A percentile compares a stretch with the other conserved stretches of the same genome.
These are phyloP conservation scores for Panthera tigris DNA, from an alignment of 2,113 vertebrate genomes.

Conservation along the genomic window DNA sequence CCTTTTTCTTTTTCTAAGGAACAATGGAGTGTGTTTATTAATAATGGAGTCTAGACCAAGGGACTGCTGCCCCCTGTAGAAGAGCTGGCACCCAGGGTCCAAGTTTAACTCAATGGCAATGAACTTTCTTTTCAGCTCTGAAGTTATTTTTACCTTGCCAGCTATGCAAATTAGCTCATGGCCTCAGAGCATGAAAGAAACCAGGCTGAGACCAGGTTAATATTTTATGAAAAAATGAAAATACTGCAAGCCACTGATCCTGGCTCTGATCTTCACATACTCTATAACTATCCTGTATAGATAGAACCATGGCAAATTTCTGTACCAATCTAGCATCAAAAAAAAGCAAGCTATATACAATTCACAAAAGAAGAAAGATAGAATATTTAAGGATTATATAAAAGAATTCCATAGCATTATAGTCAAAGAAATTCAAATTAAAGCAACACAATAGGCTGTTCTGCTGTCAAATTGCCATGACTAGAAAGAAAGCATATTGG, in stretches of 20 bases:
- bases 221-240: slow-evolving; percentile 62
- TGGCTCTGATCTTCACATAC: neutral
- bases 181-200: slow-evolving; percentile 60
- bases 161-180: slow-evolving; percentile 52
- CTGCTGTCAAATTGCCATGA: neutral
- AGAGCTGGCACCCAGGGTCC: neutral
- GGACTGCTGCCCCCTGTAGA: neutral
- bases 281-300: neutral
- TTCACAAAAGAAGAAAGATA: neutral
- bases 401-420: neutral
- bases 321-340: neutral
- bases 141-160: slow-evolving; percentile 70
- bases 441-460: neutral
- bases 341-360: neutral
- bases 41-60: neutral
- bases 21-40: neutral
- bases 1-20: neutral
- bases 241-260: neutral
- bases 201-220: slow-evolving; percentile 58
- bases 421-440: slow-evolving; percentile 13
- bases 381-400: neutral
- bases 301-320: neutral
- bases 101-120: slow-evolving; percentile 9
- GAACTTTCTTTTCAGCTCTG: slow-evolving; percentile 40
- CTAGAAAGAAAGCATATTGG: neutral